Evolutionary conservation across 2,113 vertebrate species (phyloP), one percentile per base, ranked within the genome.

Genomic region (Kryptolebias marmoratus): DNA sequence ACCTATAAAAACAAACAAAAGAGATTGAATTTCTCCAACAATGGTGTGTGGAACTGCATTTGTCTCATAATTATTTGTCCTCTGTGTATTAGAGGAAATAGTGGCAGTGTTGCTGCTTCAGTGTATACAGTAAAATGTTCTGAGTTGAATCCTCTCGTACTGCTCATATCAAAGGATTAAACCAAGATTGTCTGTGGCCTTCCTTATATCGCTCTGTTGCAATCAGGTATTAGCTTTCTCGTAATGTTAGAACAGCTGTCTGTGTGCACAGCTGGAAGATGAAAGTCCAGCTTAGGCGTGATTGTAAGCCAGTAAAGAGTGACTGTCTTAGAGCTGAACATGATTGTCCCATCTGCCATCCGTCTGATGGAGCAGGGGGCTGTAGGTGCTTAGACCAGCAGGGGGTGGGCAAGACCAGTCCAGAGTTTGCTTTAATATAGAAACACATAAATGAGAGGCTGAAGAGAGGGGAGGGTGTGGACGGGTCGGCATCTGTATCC

Each of bases 121-220:
- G 39, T 74, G 61, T 42, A 57, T 53, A 9, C 39, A 8, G 39
- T 42, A 61, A 50, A 66, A 10, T 72, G 68, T 64, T 52, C 59
- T 11, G 36, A 73, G 60, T 58, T 14, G 59, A 77, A 47, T 82
- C 47, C 71, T 71, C 60, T 88, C 71, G 84, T 87, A 55, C 75
- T 15, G 73, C 64, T 52, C 54, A 77, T 80, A 82, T 88, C 76
- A 58, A 55, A 86, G 89, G 88, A 90, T 89, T 87, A 89, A 55
- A 54, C 36, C 58, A 71, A 84, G 83, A 87, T 80, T 81, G 75
- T 82, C 74, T 77, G 18, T 9, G 59, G 69, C 61, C 54, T 80
- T 77, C 64, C 80, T 83, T 73, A 80, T 79, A 84, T 77, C 78
- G 75, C 69, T 39, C 63, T 80, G 83, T 79, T 70, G 75, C 72